Conservation (phyloP, 1,140 invertebrate species). For the Planococcus citri region DNA sequence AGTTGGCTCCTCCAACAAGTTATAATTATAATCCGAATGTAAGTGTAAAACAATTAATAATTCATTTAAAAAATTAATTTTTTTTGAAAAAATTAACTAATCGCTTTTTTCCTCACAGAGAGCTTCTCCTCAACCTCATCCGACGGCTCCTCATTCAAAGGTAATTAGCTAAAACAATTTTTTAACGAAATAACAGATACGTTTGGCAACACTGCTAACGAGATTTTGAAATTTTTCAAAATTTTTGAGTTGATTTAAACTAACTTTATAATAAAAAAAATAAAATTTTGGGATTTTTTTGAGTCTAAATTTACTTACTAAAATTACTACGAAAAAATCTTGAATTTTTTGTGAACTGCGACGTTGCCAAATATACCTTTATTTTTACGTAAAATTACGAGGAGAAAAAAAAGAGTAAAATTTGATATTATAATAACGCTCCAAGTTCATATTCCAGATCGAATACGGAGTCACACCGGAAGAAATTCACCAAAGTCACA, state of each 20-base stretch:
- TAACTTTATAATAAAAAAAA: too few relatives aligned
- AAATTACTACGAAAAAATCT: not conserved
- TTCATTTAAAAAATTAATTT: not conserved
- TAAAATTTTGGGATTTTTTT: too few relatives aligned
- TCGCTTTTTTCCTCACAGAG: conserved; percentile 21
- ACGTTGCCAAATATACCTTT: too few relatives aligned
- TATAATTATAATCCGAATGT: conserved; percentile 13
- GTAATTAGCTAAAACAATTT: conserved; percentile 19
- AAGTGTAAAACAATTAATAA: not conserved
- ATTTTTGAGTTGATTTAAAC: too few relatives aligned
- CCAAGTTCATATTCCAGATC: too few relatives aligned
- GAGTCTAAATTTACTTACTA: too few relatives aligned
- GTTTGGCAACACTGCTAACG: not conserved
- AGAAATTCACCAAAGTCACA: conserved; percentile 77
- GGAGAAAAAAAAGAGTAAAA: too few relatives aligned
- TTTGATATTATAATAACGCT: not conserved
- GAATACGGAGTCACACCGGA: conserved; percentile 44
- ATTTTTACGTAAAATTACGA: too few relatives aligned
- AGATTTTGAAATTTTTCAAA: not conserved
- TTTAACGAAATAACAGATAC: not conserved
- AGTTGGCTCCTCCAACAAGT: conserved; percentile 2
- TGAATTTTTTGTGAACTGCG: not conserved
- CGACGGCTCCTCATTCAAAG: conserved; percentile 27
- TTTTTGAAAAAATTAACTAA: not conserved
- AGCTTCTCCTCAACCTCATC: conserved; percentile 27